Evolutionary conservation across 2,888 invertebrate genomes (phyloP).

Genomic region (Heliothis peltigera): DNA sequence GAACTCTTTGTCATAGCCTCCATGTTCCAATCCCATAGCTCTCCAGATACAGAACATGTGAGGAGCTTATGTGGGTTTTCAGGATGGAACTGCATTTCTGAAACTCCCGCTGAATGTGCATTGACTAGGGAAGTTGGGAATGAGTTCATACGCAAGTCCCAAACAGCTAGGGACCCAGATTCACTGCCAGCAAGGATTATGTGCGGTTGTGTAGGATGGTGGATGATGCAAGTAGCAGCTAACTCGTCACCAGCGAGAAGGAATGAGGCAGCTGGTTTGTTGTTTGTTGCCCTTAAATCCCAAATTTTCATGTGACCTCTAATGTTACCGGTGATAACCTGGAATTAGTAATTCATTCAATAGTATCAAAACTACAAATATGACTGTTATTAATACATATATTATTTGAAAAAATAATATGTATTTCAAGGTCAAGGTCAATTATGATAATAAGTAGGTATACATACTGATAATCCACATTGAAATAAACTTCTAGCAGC

Average conservation of each 20-base stretch:
- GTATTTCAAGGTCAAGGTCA: too few relatives aligned
- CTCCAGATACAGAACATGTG: conserved; percentile 94
- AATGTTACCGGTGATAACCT: conserved; percentile 96
- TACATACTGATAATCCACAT: too few relatives aligned
- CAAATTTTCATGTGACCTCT: conserved; percentile 97
- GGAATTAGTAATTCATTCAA: not conserved
- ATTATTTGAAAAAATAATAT: too few relatives aligned
- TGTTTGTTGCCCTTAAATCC: conserved; percentile 92
- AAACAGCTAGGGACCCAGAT: conserved; percentile 95
- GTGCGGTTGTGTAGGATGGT: conserved; percentile 97
- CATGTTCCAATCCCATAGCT: conserved; percentile 97
- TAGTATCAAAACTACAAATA: not conserved
- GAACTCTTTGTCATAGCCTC: conserved; percentile 85
- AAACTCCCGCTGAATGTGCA: conserved; percentile 93
- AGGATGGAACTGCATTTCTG: conserved; percentile 96
- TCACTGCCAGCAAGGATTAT: conserved; percentile 95
- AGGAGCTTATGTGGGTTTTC: conserved; percentile 95
- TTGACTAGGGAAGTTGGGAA: conserved; percentile 95
- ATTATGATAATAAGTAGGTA: too few relatives aligned
- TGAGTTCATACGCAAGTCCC: conserved; percentile 96
- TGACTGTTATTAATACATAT: not conserved
- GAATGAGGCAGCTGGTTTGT: conserved; percentile 92
- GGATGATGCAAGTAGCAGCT: conserved; percentile 93
- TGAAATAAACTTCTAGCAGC: too few relatives aligned
- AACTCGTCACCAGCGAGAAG: conserved; percentile 93